These are phyloP conservation scores for Brachyopa scutellaris DNA, from an alignment of 2,888 invertebrate genomes.

Conservation along the genomic window DNA sequence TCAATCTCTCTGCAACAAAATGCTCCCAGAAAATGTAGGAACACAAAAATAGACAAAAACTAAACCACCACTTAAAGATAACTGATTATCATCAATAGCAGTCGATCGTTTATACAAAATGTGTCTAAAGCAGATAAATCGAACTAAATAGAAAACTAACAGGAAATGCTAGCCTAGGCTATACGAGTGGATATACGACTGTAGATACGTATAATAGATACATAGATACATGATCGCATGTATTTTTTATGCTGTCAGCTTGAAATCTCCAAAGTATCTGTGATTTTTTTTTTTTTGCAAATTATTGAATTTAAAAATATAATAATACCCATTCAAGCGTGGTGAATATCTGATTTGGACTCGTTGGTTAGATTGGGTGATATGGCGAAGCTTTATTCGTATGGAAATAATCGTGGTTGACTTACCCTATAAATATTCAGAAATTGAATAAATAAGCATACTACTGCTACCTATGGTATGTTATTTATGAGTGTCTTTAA, in stretches of 20 bases:
- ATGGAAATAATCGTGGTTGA: neutral
- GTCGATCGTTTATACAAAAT: slow-evolving; percentile 55
- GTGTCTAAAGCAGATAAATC: slow-evolving; percentile 53
- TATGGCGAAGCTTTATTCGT: neutral
- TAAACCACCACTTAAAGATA: slow-evolving; percentile 52
- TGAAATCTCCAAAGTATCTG: slow-evolving; percentile 14
- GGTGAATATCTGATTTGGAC: slow-evolving; percentile 23
- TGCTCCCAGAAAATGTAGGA: slow-evolving; percentile 31
- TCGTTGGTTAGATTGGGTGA: neutral
- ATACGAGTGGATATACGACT: neutral
- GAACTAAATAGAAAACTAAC: slow-evolving; percentile 43
- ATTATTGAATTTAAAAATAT: slow-evolving; percentile 31
- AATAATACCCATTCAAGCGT: slow-evolving; percentile 13
- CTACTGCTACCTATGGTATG: no score
- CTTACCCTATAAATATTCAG: slow-evolving; percentile 1
- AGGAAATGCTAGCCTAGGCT: slow-evolving; percentile 36
- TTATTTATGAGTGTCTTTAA: no score
- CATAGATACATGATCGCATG: neutral
- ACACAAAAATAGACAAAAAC: slow-evolving; percentile 4
- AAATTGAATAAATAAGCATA: no score
- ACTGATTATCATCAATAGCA: slow-evolving; percentile 56
- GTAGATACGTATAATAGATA: no score
- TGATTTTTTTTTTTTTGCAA: slow-evolving; percentile 19
- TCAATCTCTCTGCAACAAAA: slow-evolving; percentile 53
- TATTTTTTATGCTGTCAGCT: neutral